Evolutionary conservation across 2,113 vertebrate species (phyloP).

Genomic region (Thamnaconus septentrionalis): DNA sequence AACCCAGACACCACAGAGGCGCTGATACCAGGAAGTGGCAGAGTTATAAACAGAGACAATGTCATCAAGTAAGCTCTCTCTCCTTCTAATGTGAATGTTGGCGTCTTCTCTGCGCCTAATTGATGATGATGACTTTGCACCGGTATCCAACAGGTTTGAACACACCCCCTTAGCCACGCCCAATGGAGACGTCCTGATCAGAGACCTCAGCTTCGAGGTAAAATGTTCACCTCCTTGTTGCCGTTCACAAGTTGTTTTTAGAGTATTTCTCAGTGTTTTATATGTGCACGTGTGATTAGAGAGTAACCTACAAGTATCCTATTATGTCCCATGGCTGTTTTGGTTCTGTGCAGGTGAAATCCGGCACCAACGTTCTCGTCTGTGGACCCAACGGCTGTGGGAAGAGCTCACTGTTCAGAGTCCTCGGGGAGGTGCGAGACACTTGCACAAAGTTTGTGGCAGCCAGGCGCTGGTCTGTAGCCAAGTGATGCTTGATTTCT

Average conservation of each 20-base stretch:
- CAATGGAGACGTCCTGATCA: slow-evolving; percentile 95
- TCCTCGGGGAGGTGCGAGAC: slow-evolving; percentile 89
- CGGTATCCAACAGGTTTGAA: slow-evolving; percentile 85
- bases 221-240: slow-evolving; percentile 13
- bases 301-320: background rate
- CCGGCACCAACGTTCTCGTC: slow-evolving; percentile 94
- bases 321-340: background rate
- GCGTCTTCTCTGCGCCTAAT: background rate
- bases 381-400: slow-evolving; percentile 98
- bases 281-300: no score
- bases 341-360: slow-evolving; percentile 78
- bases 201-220: slow-evolving; percentile 93
- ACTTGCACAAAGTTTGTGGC: background rate
- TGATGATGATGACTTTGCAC: background rate
- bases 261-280: no score
- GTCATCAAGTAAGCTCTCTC: slow-evolving; percentile 85
- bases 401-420: slow-evolving; percentile 96
- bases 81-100: background rate
- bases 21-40: slow-evolving; percentile 88
- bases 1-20: slow-evolving; percentile 69
- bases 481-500: background rate
- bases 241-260: no score
- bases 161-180: slow-evolving; percentile 92
- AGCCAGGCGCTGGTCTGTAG: background rate
- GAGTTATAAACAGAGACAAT: slow-evolving; percentile 87